phyloP scores from a whole-genome alignment of 2,888 invertebrate genomes.

The Mythimna albipuncta region DNA sequence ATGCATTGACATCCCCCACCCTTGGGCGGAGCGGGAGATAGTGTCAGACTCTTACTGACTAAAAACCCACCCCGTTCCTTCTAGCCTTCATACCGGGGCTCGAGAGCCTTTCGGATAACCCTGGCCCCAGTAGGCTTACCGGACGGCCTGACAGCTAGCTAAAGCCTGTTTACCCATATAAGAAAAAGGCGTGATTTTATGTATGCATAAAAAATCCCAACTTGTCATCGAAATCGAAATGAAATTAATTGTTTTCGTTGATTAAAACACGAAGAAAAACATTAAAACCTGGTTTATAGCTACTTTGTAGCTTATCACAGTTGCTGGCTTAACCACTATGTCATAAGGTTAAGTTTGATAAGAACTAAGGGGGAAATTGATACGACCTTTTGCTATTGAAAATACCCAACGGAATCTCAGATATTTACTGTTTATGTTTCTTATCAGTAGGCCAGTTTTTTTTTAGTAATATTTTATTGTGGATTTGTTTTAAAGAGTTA shows the following conservation, averaged over 20 bases:
- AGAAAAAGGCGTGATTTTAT: background rate
- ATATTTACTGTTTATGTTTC: conserved; percentile 11
- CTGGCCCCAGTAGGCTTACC: too few relatives aligned
- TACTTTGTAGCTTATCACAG: conserved; percentile 42
- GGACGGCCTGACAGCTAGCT: too few relatives aligned
- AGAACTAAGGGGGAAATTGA: conserved; percentile 1
- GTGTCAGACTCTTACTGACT: too few relatives aligned
- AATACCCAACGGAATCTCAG: background rate
- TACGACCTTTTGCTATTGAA: background rate
- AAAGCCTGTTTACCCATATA: background rate
- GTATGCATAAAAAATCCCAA: background rate
- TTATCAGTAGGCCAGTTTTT: conserved; percentile 10
- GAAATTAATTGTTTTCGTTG: conserved; percentile 24
- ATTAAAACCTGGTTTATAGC: conserved; percentile 20
- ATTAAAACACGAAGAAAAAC: conserved; percentile 34
- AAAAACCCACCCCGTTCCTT: too few relatives aligned
- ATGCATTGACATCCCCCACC: too few relatives aligned
- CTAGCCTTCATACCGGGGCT: too few relatives aligned
- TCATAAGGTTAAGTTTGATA: conserved; percentile 31
- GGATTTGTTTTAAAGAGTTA: background rate
- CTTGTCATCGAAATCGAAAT: background rate
- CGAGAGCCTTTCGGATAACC: too few relatives aligned
- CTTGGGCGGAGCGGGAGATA: too few relatives aligned
- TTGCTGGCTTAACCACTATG: conserved; percentile 1
- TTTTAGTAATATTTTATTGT: background rate